These are phyloP conservation scores for Psophia crepitans DNA, from an alignment of 2,113 vertebrate species.

Conservation along the genomic window DNA sequence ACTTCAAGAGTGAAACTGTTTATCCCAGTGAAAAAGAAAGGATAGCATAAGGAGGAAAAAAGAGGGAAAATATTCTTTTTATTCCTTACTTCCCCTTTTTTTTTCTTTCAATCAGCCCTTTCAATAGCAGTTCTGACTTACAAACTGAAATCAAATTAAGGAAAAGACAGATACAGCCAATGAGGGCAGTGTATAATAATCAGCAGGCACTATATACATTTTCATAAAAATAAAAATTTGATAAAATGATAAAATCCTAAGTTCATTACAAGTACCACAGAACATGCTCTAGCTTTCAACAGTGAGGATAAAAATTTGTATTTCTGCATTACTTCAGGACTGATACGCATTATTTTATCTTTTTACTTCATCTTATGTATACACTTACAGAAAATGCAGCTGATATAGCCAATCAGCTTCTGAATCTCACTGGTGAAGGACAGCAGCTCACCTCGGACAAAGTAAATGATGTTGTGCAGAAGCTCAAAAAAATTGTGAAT, in stretches of 20 bases:
- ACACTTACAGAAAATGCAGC: constrained; percentile 80
- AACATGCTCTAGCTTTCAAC: not conserved
- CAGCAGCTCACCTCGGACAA: constrained; percentile 81
- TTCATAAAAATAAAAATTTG: not conserved
- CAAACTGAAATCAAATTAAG: not conserved
- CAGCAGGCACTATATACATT: not conserved
- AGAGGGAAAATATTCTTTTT: not conserved
- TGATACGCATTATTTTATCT: not conserved
- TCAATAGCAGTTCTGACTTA: not conserved
- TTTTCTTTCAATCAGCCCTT: not conserved
- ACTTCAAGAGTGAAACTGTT: not conserved
- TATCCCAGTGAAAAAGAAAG: not conserved
- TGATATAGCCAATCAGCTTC: constrained; percentile 85
- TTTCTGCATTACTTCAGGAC: not conserved
- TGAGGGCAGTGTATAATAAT: not conserved
- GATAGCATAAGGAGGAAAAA: not conserved
- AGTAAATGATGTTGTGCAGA: constrained; percentile 86
- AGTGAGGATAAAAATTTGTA: not conserved
- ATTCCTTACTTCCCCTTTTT: not conserved
- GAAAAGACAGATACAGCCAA: not conserved
- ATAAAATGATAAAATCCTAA: not conserved
- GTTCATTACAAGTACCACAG: not conserved
- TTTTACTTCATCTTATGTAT: not conserved
- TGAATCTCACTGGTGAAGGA: constrained; percentile 79
- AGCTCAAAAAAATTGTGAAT: constrained; percentile 87